Conservation (phyloP, 2,888 invertebrate species). For the Eurytoma californica region DNA sequence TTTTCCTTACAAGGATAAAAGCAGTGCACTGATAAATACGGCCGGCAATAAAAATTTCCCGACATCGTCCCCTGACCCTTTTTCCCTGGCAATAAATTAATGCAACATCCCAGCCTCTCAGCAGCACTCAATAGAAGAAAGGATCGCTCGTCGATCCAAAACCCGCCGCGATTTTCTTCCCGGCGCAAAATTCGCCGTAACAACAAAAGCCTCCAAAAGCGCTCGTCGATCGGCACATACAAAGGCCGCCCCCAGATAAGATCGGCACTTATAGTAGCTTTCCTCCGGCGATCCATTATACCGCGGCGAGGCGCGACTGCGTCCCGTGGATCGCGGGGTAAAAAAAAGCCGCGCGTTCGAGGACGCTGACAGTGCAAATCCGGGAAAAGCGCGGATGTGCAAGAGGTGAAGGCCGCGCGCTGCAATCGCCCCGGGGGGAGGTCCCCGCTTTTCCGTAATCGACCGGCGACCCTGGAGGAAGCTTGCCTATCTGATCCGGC, state of each 20-base stretch:
- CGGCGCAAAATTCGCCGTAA: neutral
- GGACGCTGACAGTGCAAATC: slow-evolving; percentile 53
- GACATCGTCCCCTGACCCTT: slow-evolving; percentile 28
- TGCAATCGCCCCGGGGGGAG: too few relatives aligned
- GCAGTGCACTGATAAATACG: slow-evolving; percentile 14
- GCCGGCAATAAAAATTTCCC: slow-evolving; percentile 30
- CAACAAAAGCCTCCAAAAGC: neutral
- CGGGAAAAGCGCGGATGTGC: slow-evolving; percentile 41
- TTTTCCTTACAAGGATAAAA: slow-evolving; percentile 3
- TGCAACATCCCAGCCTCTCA: slow-evolving; percentile 2
- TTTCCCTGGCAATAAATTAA: slow-evolving; percentile 43
- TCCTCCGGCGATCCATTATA: slow-evolving; percentile 24
- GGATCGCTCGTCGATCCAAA: neutral
- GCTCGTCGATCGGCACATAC: neutral
- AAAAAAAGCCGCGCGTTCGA: slow-evolving; percentile 7
- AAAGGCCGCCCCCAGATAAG: slow-evolving; percentile 35
- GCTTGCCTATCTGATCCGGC: too few relatives aligned
- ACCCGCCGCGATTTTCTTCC: neutral
- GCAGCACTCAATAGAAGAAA: neutral
- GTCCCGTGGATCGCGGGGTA: neutral
- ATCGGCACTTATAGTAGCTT: slow-evolving; percentile 22
- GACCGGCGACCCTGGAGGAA: too few relatives aligned
- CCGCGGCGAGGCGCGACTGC: slow-evolving; percentile 32
- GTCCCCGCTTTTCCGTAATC: too few relatives aligned
- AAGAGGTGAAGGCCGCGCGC: too few relatives aligned